Conservation (phyloP, 2,113 vertebrate genomes). For the Amphiprion ocellaris region DNA sequence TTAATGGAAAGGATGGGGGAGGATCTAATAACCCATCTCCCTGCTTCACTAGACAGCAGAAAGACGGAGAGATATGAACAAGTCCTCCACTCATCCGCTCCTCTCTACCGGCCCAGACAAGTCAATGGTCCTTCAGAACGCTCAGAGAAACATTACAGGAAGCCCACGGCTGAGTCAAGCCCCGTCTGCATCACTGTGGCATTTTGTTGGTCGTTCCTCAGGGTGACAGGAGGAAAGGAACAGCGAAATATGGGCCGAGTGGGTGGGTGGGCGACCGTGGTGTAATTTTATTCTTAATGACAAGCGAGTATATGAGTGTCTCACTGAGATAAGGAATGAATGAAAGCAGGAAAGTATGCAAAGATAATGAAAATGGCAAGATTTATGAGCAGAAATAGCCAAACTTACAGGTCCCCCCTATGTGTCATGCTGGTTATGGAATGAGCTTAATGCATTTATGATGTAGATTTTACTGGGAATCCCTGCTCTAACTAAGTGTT, state of each 20-base stretch:
- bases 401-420: neutral
- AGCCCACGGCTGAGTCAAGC: conserved; percentile 36
- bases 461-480: neutral
- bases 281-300: conserved; percentile 39
- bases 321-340: conserved; percentile 25
- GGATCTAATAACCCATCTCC: conserved; percentile 54
- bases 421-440: conserved; percentile 17
- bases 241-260: conserved; percentile 15
- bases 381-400: conserved; percentile 15
- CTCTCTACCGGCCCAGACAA: conserved; percentile 31
- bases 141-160: conserved; percentile 21
- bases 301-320: conserved; percentile 26
- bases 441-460: conserved; percentile 21
- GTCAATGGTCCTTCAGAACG: conserved; percentile 49
- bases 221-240: conserved; percentile 2
- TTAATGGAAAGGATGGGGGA: conserved; percentile 43
- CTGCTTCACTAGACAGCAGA: conserved; percentile 35
- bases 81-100: conserved; percentile 23
- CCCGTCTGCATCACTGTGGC: conserved; percentile 30
- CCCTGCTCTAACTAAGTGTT: no score
- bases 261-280: conserved; percentile 23
- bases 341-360: conserved; percentile 41
- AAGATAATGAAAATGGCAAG: conserved; percentile 36
- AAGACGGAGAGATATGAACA: conserved; percentile 37
- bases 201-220: conserved; percentile 19